These are phyloP conservation scores for Drosophila robusta DNA, from an alignment of 2,888 invertebrate genomes.

Conservation along the genomic window DNA sequence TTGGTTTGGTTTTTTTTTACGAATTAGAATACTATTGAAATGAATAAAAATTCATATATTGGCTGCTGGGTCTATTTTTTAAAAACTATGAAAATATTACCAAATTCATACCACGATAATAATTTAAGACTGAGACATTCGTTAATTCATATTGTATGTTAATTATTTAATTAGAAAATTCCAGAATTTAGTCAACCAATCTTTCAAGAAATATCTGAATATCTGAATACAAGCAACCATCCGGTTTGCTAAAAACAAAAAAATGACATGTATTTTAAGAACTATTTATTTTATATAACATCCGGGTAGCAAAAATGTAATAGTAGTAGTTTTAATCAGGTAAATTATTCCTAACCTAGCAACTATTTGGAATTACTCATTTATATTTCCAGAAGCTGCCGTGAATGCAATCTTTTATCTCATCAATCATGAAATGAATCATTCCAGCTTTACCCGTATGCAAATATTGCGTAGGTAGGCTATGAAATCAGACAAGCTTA, in stretches of 20 bases:
- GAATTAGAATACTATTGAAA: neutral
- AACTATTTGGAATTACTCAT: slow-evolving; percentile 8
- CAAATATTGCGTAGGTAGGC: neutral
- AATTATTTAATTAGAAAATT: no score
- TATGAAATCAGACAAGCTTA: neutral
- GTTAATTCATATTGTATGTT: no score
- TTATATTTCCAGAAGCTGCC: neutral
- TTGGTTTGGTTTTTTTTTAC: no score
- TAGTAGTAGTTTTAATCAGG: neutral
- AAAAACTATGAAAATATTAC: no score
- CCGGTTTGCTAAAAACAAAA: neutral
- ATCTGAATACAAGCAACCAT: neutral
- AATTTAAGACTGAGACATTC: no score
- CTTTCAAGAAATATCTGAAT: neutral
- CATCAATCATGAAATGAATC: slow-evolving; percentile 10
- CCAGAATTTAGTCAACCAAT: no score
- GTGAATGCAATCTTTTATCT: neutral
- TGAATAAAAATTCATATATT: neutral
- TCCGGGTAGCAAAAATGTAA: neutral
- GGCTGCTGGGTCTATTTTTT: no score
- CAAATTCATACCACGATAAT: no score
- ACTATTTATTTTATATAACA: neutral
- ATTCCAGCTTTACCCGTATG: neutral
- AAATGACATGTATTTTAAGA: neutral
- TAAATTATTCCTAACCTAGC: neutral